These are phyloP conservation scores for Chesias legatella DNA, from an alignment of 2,888 invertebrate species.

Conservation along the genomic window DNA sequence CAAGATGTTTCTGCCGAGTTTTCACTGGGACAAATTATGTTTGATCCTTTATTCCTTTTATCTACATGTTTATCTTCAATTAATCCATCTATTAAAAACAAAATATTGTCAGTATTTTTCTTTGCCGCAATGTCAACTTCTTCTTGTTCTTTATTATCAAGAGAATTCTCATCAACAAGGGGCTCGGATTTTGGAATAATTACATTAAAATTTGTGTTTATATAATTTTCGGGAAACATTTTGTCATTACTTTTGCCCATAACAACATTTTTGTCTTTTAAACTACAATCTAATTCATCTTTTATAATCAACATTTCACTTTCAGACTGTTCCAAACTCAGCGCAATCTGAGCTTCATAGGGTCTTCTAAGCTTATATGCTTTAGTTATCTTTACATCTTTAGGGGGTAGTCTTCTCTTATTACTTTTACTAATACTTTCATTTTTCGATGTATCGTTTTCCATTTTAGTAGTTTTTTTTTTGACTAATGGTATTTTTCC, in stretches of 20 bases:
- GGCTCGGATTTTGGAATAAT: not conserved
- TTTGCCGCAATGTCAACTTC: no score
- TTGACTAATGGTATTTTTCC: not conserved
- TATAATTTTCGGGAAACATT: not conserved
- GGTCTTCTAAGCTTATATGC: conserved; percentile 47
- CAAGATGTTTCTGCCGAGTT: not conserved
- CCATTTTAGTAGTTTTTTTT: conserved; percentile 1
- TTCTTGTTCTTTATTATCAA: not conserved
- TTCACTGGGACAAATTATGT: no score
- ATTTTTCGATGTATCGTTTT: conserved; percentile 9
- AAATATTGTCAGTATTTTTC: conserved; percentile 2
- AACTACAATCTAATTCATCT: not conserved
- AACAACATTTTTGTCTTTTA: conserved; percentile 2
- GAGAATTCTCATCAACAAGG: not conserved
- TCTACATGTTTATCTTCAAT: not conserved
- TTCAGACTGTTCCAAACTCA: conserved; percentile 3
- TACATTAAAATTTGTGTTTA: not conserved
- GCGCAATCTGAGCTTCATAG: conserved; percentile 44
- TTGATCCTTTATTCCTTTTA: no score
- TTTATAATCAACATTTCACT: conserved; percentile 3
- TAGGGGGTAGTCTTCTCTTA: conserved; percentile 34
- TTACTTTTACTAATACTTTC: conserved; percentile 32
- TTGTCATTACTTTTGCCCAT: not conserved
- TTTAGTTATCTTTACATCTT: conserved; percentile 33
- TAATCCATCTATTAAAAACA: conserved; percentile 8